A percentile compares a stretch with the other conserved stretches of the same genome.
Evolutionary conservation across 2,797 vertebrate species (phyloP).

Genomic region (Lagorchestes hirsutus): DNA sequence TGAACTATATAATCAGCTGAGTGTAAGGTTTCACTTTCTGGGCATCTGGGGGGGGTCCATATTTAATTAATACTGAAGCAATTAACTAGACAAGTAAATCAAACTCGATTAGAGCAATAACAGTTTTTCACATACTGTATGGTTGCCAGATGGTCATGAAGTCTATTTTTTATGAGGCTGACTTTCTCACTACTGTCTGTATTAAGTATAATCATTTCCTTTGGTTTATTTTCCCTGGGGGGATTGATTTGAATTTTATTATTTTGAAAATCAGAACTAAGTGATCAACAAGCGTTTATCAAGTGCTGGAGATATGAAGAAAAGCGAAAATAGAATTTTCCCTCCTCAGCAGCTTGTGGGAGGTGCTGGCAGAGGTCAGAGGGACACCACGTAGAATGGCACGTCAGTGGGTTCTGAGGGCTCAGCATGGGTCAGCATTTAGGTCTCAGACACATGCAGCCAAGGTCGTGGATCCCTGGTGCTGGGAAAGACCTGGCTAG

Average conservation of each 20-base stretch:
- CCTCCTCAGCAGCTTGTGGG: constrained; percentile 21
- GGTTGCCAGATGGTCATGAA: constrained; percentile 84
- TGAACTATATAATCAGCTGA: constrained; percentile 63
- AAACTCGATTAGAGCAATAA: constrained; percentile 81
- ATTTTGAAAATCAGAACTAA: not conserved
- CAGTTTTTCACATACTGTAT: constrained; percentile 79
- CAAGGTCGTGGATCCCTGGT: constrained; percentile 10
- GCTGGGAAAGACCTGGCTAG: constrained; percentile 47
- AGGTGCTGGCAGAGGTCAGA: constrained; percentile 53
- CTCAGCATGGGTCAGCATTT: constrained; percentile 25
- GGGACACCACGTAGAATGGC: not conserved
- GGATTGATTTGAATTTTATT: constrained; percentile 49
- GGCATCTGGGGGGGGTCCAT: constrained; percentile 80
- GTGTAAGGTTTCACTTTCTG: constrained; percentile 61
- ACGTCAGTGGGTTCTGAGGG: constrained; percentile 49
- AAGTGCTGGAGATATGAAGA: not conserved
- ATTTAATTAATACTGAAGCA: constrained; percentile 85
- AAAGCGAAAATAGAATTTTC: not conserved
- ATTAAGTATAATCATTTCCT: constrained; percentile 63
- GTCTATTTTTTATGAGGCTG: constrained; percentile 72
- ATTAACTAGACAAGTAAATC: constrained; percentile 84
- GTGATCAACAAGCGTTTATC: not conserved
- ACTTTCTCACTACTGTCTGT: constrained; percentile 64
- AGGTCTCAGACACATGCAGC: constrained; percentile 1
- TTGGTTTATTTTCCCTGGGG: constrained; percentile 56